Base-by-base conservation (phyloP, 2,888 invertebrate genomes). In the Cataglyphis altisquamis region DNA sequence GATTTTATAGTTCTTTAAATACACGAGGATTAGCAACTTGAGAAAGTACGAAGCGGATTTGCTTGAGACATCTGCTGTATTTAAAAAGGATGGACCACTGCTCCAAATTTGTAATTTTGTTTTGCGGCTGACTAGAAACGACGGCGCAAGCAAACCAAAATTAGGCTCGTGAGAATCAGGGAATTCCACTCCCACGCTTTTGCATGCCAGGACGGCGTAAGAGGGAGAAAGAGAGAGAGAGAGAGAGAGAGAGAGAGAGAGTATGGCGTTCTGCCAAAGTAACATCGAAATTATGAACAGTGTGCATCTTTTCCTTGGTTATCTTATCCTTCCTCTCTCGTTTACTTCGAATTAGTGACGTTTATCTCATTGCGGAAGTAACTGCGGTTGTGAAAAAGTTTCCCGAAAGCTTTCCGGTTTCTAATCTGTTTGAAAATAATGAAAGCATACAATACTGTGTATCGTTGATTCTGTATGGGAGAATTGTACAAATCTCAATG, bases 171-270 rank as follows among this genome's bases (percentile, higher is more conserved):
- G 90, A 90, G 90, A 90, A 91, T 89, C 88, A 90, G 91, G 92
- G 91, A 91, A 91, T 91, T 91, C 91, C 91, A 86, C 92, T 92
- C 92, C 90, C 91, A 91, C 91, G 91, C 84, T 83, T 80, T 63
- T 63, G 62, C 67, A 39, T 74, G 67, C 45, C 78, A 82, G 29
- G 63, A 74, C 60, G 41, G 68, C 41, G 66, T 62, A 77, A 63
- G 74, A 68, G 67, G 63, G 21, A 21, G 21, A 21, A 0, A 21
- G 21, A 21, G 21, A 21, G 21, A 21, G 21, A 21, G 21, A 21
- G 21, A 21, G 21, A 57, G 55, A 57, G 55, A 57, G 55, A 60
- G 60, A 39, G 66, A 52, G 67, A 74, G 81, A 77, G 68, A 68
- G 72, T 73, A 82, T 86, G 87, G 89, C 90, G 82, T 60, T 45